phyloP scores from a whole-genome alignment of 1,140 invertebrate genomes.

The Temnothorax longispinosus region DNA sequence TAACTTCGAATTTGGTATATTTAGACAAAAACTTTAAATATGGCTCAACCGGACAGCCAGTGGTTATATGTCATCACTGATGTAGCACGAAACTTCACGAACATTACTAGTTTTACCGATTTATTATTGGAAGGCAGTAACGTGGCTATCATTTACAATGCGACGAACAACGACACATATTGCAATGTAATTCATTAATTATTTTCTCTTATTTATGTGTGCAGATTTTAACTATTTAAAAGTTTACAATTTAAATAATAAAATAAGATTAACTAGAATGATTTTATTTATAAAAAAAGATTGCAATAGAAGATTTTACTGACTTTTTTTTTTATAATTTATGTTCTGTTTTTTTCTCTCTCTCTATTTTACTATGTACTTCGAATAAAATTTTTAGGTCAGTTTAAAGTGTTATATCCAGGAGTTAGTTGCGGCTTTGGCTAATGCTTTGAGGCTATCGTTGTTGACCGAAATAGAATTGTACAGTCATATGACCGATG shows the following conservation, averaged over 20 bases:
- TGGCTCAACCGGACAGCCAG: slow-evolving; percentile 90
- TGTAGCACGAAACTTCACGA: slow-evolving; percentile 82
- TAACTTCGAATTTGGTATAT: background rate
- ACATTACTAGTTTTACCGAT: slow-evolving; percentile 86
- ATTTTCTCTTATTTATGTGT: background rate
- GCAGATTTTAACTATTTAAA: background rate
- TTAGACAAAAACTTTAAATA: slow-evolving; percentile 88
- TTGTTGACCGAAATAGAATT: slow-evolving; percentile 89
- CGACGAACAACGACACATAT: slow-evolving; percentile 84
- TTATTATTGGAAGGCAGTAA: slow-evolving; percentile 92
- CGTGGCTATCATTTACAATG: slow-evolving; percentile 92
- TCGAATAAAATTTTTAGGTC: slow-evolving; percentile 80
- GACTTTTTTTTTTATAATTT: background rate
- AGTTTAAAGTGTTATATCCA: slow-evolving; percentile 88
- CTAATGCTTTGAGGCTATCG: slow-evolving; percentile 88
- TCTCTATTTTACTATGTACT: background rate
- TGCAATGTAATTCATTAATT: slow-evolving; percentile 86
- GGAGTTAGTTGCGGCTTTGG: slow-evolving; percentile 88
- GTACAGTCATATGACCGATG: slow-evolving; percentile 91
- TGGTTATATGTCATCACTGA: slow-evolving; percentile 93
- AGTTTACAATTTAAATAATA: background rate
- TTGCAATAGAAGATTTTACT: background rate
- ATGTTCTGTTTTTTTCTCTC: background rate
- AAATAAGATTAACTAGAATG: background rate
- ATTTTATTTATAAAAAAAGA: background rate